Evolutionary conservation across 2,888 invertebrate species (phyloP), one percentile per base, ranked within the genome.

Genomic region (Hymenopus coronatus): DNA sequence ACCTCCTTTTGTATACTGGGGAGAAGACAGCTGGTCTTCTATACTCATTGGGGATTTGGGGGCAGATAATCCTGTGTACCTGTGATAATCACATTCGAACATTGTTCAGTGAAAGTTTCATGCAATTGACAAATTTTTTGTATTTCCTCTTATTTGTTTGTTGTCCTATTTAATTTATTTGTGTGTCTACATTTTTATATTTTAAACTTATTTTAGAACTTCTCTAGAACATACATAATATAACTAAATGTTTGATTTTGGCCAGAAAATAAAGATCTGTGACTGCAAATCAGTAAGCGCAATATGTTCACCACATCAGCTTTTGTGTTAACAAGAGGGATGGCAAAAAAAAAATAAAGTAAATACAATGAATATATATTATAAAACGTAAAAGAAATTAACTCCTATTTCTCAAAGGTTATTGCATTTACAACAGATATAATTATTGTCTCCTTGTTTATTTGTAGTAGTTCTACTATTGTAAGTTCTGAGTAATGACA

Each of bases 381-480:
- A 70, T 70, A 70, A 70, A 25, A 70, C 25, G n/a, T n/a, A n/a
- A 70, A 70, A 70, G 54, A 87, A 46, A 87, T 14, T 30, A 82
- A 87, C 87, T 89, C 89, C 88, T 89, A 70, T 88, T 90, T 89
- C 84, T 88, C 83, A 88, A 88, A 82, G 89, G 89, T 89, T 86
- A 90, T 89, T 90, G 90, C 90, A 90, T 90, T 90, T 90, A 90
- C 88, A 89, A 85, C 86, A 84, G 87, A 89, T 83, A 89, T 85
- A 85, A 89, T 89, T 88, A 88, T 89, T 83, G 88, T 88, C 87
- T 89, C 90, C 88, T 90, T 89, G 88, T 90, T 90, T 90, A 88
- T 90, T 90, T 90, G 90, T 90, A 89, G 90, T 89, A 89, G 89
- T 88, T 28, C 54, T 54, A 90, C 89, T 90, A 90, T 90, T 90